Evolutionary conservation across 2,113 vertebrate species (phyloP).

Genomic region (Calonectris borealis): DNA sequence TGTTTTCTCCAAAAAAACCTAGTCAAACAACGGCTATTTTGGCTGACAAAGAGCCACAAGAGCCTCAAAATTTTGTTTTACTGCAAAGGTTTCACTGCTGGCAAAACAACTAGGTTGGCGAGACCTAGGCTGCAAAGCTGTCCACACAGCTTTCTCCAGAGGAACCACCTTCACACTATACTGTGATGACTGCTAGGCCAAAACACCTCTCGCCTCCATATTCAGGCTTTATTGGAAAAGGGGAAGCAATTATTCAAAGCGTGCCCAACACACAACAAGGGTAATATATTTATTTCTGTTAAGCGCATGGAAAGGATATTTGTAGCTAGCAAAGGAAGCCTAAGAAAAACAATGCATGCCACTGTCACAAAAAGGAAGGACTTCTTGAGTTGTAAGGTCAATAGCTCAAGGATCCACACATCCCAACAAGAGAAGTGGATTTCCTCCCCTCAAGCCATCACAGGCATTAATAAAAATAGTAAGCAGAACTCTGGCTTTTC

Average conservation of each 20-base stretch:
- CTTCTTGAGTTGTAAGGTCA: background rate
- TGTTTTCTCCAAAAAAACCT: background rate
- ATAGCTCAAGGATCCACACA: background rate
- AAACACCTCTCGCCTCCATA: background rate
- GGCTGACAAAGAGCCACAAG: background rate
- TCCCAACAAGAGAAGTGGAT: background rate
- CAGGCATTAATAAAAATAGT: background rate
- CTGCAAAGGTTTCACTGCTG: background rate
- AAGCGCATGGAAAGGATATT: background rate
- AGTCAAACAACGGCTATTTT: background rate
- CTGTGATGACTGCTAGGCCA: no score
- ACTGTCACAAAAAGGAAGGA: background rate
- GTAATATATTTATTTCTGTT: background rate
- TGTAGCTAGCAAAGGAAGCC: background rate
- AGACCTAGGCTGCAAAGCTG: background rate
- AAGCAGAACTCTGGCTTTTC: background rate
- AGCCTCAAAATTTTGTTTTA: background rate
- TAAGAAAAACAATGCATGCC: background rate
- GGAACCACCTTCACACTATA: background rate
- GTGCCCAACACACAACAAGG: background rate
- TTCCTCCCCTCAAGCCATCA: background rate
- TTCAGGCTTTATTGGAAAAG: background rate
- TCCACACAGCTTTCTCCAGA: background rate
- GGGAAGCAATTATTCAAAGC: background rate
- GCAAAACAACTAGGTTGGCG: background rate